phyloP scores from a whole-genome alignment of 2,888 invertebrate genomes.

The Atrina japonica region DNA sequence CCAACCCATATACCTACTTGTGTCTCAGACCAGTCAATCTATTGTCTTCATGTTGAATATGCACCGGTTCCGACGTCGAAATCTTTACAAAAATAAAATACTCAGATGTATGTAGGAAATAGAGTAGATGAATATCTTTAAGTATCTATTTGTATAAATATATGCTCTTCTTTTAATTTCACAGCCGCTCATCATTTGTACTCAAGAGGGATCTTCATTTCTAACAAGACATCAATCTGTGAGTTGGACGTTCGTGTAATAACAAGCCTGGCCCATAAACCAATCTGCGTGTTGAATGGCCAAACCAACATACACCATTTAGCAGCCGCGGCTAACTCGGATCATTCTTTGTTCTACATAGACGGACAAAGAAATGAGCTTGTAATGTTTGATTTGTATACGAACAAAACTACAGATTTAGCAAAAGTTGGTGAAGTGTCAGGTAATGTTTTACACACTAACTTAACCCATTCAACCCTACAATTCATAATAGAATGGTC shows the following conservation, averaged over 20 bases:
- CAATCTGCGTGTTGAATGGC: constrained; percentile 16
- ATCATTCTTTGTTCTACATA: constrained; percentile 1
- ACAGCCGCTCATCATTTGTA: constrained; percentile 26
- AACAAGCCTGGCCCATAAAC: constrained; percentile 3
- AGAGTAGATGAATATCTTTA: too few species aligned
- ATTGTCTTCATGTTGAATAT: too few species aligned
- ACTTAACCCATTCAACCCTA: too few species aligned
- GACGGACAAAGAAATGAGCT: background rate
- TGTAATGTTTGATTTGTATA: constrained; percentile 4
- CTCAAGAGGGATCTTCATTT: constrained; percentile 21
- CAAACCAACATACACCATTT: constrained; percentile 1
- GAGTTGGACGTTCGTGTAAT: constrained; percentile 26
- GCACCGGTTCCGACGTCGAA: too few species aligned
- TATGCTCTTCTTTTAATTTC: background rate
- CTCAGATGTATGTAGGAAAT: too few species aligned
- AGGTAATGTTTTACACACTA: constrained; percentile 5
- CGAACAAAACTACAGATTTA: constrained; percentile 1
- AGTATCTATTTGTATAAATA: too few species aligned
- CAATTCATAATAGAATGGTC: too few species aligned
- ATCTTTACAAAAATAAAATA: too few species aligned
- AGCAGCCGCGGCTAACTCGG: constrained; percentile 6
- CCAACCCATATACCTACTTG: too few species aligned
- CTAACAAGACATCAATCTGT: constrained; percentile 31
- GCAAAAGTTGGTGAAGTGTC: constrained; percentile 16
- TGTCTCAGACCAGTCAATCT: too few species aligned